Evolutionary conservation across 2,888 invertebrate species (phyloP).

Genomic region (Netelia melanura): DNA sequence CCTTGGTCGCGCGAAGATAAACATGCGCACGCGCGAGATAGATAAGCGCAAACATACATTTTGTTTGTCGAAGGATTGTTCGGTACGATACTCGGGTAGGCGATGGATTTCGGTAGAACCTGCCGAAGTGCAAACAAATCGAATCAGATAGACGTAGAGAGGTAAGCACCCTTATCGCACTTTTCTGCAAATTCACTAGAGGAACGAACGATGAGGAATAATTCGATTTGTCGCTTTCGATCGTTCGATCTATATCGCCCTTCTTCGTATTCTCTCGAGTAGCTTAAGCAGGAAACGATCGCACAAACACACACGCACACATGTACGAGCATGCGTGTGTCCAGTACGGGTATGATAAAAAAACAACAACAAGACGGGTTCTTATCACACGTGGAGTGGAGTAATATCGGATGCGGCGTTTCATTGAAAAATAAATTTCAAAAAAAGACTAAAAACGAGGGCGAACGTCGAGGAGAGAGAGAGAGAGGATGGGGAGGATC

Average conservation of each 20-base stretch:
- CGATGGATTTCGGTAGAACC: constrained; percentile 58
- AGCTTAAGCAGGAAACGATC: not conserved
- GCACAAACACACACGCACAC: not conserved
- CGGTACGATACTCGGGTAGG: constrained; percentile 1
- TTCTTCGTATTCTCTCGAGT: constrained; percentile 57
- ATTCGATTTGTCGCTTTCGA: not conserved
- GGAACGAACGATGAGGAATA: not conserved
- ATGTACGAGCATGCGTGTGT: not conserved
- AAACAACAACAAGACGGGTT: not conserved
- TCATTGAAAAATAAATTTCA: constrained; percentile 33
- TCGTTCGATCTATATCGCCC: not conserved
- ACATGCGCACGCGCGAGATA: not conserved
- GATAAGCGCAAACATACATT: constrained; percentile 36
- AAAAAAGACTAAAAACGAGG: constrained; percentile 11
- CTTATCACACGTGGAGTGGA: constrained; percentile 39
- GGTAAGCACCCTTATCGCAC: too few species aligned
- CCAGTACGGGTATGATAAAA: not conserved
- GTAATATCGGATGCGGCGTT: constrained; percentile 32
- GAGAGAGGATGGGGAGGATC: constrained; percentile 28
- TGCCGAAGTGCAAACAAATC: constrained; percentile 52
- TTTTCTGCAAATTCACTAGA: not conserved
- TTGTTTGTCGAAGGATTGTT: constrained; percentile 50
- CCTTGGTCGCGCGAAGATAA: not conserved
- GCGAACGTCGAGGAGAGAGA: not conserved
- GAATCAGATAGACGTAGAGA: not conserved